These are phyloP conservation scores for Laothoe populi DNA, from an alignment of 2,888 invertebrate species.

Conservation along the genomic window DNA sequence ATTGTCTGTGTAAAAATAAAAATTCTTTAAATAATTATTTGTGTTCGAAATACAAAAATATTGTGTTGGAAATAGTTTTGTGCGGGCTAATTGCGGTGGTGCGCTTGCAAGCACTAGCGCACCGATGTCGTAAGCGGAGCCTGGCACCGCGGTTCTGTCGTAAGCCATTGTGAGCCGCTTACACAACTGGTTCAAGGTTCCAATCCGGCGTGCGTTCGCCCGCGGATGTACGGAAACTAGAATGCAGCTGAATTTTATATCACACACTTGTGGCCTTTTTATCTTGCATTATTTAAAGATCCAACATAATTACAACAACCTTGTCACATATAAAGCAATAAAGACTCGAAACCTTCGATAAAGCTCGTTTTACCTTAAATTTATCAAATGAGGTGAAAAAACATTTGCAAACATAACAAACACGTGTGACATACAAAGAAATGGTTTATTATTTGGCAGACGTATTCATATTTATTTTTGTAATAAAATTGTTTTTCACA, in stretches of 20 bases:
- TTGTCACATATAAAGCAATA: constrained; percentile 13
- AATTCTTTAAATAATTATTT: not conserved
- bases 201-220: constrained; percentile 75
- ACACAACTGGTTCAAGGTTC: constrained; percentile 84
- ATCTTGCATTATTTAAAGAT: constrained; percentile 14
- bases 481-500: not conserved
- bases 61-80: constrained; percentile 29
- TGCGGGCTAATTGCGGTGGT: constrained; percentile 55
- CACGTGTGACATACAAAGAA: not conserved
- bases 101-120: constrained; percentile 48
- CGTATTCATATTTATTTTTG: not conserved
- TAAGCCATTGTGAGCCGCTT: constrained; percentile 79
- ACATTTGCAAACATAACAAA: constrained; percentile 10
- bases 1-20: not conserved
- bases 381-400: constrained; percentile 7
- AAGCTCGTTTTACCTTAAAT: constrained; percentile 19
- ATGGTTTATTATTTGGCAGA: not conserved
- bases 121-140: constrained; percentile 71
- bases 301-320: constrained; percentile 12
- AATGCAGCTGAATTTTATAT: constrained; percentile 42
- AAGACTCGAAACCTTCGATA: constrained; percentile 20
- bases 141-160: constrained; percentile 73
- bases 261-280: constrained; percentile 17
- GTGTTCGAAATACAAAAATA: constrained; percentile 25
- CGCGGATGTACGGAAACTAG: constrained; percentile 79